A percentile compares a stretch with the other conserved stretches of the same genome.
phyloP scores from a whole-genome alignment of 2,888 invertebrate species.

The Pheosia gnoma region DNA sequence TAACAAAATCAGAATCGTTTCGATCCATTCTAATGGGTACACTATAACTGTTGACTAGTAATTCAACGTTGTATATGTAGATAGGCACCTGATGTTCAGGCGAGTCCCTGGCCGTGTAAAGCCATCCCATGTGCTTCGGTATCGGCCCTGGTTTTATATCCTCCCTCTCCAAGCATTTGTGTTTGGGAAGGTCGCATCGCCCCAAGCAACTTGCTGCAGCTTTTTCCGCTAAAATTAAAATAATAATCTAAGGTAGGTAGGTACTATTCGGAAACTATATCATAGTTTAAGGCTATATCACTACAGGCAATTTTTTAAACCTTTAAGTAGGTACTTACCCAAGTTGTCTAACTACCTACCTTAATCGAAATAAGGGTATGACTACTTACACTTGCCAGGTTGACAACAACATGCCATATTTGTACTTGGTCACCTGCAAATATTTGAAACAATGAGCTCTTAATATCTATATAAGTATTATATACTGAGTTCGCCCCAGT shows the following conservation, averaged over 20 bases:
- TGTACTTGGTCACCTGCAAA: constrained; percentile 36
- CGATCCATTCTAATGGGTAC: no score
- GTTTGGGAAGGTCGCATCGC: constrained; percentile 72
- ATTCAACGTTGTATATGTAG: neutral
- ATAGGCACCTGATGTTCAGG: constrained; percentile 70
- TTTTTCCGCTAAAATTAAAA: constrained; percentile 54
- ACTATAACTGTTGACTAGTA: neutral
- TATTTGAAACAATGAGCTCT: constrained; percentile 2
- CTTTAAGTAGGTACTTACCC: no score
- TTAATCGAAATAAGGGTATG: neutral
- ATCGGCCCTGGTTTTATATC: constrained; percentile 69
- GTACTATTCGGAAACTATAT: neutral
- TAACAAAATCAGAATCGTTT: neutral
- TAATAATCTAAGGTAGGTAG: neutral
- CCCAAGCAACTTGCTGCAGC: constrained; percentile 68
- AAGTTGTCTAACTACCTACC: neutral
- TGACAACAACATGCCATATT: constrained; percentile 70
- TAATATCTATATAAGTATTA: no score
- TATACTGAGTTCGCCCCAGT: no score
- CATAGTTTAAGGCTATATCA: no score
- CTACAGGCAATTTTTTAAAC: no score
- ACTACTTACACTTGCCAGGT: constrained; percentile 50
- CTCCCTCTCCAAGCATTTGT: constrained; percentile 64
- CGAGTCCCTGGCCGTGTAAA: constrained; percentile 70
- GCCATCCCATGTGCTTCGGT: constrained; percentile 77